Evolutionary conservation across 1,140 invertebrate genomes (phyloP).

Genomic region (Drosophila pectinifera): DNA sequence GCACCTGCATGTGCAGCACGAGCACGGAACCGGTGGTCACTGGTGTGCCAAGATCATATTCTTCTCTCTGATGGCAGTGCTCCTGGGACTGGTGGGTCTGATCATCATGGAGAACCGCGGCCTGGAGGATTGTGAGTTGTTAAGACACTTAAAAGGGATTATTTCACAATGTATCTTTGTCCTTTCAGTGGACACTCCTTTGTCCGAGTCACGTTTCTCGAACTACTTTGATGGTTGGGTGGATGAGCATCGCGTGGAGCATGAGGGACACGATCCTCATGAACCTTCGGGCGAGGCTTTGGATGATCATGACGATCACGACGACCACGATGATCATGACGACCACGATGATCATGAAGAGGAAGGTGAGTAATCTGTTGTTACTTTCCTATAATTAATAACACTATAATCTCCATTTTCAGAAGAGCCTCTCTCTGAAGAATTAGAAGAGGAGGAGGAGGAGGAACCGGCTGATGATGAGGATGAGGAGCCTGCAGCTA

Average conservation of each 20-base stretch:
- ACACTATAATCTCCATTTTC: not conserved
- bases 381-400: not conserved
- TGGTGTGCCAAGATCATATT: slow-evolving; percentile 93
- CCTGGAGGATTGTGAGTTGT: slow-evolving; percentile 89
- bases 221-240: slow-evolving; percentile 91
- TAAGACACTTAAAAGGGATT: not conserved
- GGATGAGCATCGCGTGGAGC: slow-evolving; percentile 88
- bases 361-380: slow-evolving; percentile 43
- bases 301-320: slow-evolving; percentile 78
- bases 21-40: slow-evolving; percentile 90
- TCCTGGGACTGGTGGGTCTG: slow-evolving; percentile 90
- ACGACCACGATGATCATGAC: slow-evolving; percentile 76
- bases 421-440: slow-evolving; percentile 72
- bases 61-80: slow-evolving; percentile 89
- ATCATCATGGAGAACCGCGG: slow-evolving; percentile 92
- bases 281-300: slow-evolving; percentile 74
- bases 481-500: slow-evolving; percentile 51
- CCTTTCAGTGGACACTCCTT: slow-evolving; percentile 88
- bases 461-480: slow-evolving; percentile 19
- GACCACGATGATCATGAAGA: slow-evolving; percentile 82
- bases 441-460: slow-evolving; percentile 68
- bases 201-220: slow-evolving; percentile 90
- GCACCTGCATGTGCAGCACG: slow-evolving; percentile 91
- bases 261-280: slow-evolving; percentile 85
- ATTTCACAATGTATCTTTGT: not conserved